These are phyloP conservation scores for Erpetoichthys calabaricus DNA, from an alignment of 2,797 vertebrate genomes.

Conservation along the genomic window DNA sequence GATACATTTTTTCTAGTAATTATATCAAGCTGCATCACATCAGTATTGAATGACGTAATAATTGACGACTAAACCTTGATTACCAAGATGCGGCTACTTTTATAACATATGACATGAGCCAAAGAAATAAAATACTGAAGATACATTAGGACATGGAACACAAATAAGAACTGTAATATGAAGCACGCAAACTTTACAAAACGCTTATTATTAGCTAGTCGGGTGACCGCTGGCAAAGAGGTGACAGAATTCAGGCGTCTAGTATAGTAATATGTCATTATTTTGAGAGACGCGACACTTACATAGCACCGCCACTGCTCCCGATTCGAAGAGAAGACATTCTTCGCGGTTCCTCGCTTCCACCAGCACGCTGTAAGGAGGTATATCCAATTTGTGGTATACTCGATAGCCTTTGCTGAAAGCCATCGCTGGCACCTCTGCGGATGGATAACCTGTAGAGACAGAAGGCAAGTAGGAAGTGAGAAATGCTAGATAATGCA, in stretches of 20 bases:
- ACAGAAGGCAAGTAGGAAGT: too few relatives aligned
- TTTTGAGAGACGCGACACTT: slow-evolving; percentile 37
- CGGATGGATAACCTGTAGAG: too few relatives aligned
- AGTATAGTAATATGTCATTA: too few relatives aligned
- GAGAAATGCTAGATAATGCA: too few relatives aligned
- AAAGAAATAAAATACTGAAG: slow-evolving; percentile 6
- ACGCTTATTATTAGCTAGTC: slow-evolving; percentile 6
- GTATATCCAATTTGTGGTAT: slow-evolving; percentile 90
- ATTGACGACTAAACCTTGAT: too few relatives aligned
- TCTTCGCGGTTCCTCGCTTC: slow-evolving; percentile 83
- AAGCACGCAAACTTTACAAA: slow-evolving; percentile 2
- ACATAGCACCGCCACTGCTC: slow-evolving; percentile 93
- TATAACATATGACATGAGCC: neutral
- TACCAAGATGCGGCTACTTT: too few relatives aligned
- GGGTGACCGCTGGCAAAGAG: neutral
- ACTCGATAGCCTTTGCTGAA: slow-evolving; percentile 97
- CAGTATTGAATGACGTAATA: too few relatives aligned
- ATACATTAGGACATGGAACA: neutral
- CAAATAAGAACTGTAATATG: neutral
- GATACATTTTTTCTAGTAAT: too few relatives aligned
- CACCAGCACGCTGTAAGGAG: slow-evolving; percentile 88
- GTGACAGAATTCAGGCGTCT: too few relatives aligned
- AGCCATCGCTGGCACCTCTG: slow-evolving; percentile 59
- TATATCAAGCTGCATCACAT: too few relatives aligned
- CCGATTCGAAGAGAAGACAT: slow-evolving; percentile 92